Evolutionary conservation across 2,113 vertebrate genomes (phyloP), one percentile per base, ranked within the genome.

Genomic region (Axis porcinus): DNA sequence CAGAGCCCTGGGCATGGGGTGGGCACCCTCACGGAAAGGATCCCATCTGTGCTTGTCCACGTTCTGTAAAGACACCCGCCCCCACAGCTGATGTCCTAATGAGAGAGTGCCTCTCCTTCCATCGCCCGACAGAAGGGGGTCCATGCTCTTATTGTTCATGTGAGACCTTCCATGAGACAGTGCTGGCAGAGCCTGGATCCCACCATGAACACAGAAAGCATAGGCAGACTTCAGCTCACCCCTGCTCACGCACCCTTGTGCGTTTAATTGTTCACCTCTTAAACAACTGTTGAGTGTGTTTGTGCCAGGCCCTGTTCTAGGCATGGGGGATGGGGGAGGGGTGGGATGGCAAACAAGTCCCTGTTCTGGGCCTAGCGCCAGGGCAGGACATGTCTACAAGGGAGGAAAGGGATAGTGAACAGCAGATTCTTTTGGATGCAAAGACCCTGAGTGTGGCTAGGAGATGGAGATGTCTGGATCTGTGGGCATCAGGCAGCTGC

Each of bases 121-220:
- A 13, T 36, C 10, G 1, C 52, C 81, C 27, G 1, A 50, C 60
- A 33, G 57, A 89, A 76, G 28, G 52, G 1, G 6, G 28, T 3
- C 54, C 12, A 2, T 0, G 0, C 43, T 92, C 45, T 54, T 50
- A 7, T 11, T 78, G 89, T 76, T 62, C 33, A 2, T n/a, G 30
- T 58, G 76, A 89, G 82, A 83, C 23, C 30, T 60, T 19, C 62
- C 60, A 10, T 28, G 45, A 62, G 45, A 16, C 62, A 76, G 25
- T 70, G 89, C 47, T 90, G 87, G 52, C 89, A 88, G 74, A 96
- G 40, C 89, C 89, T 67, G 16, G 70, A 43, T 95, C 93, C 79
- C 92, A 4, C 13, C 10, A 45, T 1, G 43, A 86, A 25, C 55
- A 4, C 5, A 52, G 86, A 52, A 67, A 60, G 36, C 25, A 10